Conservation (phyloP, 2,797 vertebrate genomes). For the Alfaro cultratus region DNA sequence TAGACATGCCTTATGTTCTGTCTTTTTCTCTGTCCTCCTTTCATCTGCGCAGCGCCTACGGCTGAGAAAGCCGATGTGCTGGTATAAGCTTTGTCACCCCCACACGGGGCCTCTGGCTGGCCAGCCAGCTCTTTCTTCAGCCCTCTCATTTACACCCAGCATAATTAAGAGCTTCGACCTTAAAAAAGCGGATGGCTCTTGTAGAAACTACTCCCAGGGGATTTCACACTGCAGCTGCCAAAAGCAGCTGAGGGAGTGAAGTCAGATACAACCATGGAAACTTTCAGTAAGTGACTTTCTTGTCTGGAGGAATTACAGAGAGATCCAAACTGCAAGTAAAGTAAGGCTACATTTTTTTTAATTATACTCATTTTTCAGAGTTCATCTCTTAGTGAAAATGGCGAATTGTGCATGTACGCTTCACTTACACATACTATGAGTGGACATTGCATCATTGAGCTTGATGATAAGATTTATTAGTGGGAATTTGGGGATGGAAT, state of each 20-base stretch:
- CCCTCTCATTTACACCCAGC: slow-evolving; percentile 68
- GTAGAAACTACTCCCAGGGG: slow-evolving; percentile 62
- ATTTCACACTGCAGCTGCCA: slow-evolving; percentile 62
- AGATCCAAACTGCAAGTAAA: slow-evolving; percentile 10
- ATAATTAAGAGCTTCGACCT: slow-evolving; percentile 72
- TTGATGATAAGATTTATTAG: not conserved
- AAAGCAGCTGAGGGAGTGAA: slow-evolving; percentile 47
- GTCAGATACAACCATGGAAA: slow-evolving; percentile 63
- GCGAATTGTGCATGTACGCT: not conserved
- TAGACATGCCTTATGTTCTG: slow-evolving; percentile 68
- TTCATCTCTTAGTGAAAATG: not conserved
- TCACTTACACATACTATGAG: not conserved
- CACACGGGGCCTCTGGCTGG: slow-evolving; percentile 52
- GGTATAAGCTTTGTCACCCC: slow-evolving; percentile 67
- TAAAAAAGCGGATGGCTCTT: slow-evolving; percentile 65
- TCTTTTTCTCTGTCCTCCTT: slow-evolving; percentile 61
- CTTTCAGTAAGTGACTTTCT: slow-evolving; percentile 32
- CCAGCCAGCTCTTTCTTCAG: slow-evolving; percentile 58
- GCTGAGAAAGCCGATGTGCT: slow-evolving; percentile 59
- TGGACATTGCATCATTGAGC: not conserved
- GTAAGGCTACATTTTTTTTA: not conserved
- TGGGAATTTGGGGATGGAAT: not conserved
- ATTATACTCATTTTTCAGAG: not conserved
- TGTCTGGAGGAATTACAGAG: slow-evolving; percentile 29
- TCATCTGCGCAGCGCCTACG: slow-evolving; percentile 64